Evolutionary conservation across 1,140 invertebrate genomes (phyloP).

Genomic region (Teleogryllus occipitalis): DNA sequence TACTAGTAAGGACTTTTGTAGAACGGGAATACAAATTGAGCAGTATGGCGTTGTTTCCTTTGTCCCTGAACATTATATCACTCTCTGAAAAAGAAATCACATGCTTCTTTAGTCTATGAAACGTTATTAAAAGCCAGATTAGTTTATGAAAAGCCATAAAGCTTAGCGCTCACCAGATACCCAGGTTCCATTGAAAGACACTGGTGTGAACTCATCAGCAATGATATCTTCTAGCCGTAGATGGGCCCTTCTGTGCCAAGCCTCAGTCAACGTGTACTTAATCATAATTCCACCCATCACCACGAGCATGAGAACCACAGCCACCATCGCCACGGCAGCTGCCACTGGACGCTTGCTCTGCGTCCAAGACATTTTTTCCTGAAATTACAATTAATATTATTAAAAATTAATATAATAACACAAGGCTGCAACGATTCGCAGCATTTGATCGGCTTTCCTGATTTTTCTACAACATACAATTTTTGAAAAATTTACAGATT

Average conservation of each 20-base stretch:
- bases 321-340: neutral
- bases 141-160: neutral
- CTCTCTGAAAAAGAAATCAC: neutral
- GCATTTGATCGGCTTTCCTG: no score
- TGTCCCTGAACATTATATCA: neutral
- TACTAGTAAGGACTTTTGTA: neutral
- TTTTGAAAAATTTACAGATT: no score
- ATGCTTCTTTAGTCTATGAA: neutral
- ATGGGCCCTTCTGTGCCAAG: neutral
- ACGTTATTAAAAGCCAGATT: neutral
- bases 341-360: neutral
- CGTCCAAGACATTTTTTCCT: neutral
- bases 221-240: neutral
- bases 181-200: neutral
- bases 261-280: neutral
- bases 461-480: no score
- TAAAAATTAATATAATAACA: no score
- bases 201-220: neutral
- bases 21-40: neutral
- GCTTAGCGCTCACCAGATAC: neutral
- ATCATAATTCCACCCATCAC: neutral
- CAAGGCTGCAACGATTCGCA: no score
- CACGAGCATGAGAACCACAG: neutral
- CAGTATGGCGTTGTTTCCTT: neutral
- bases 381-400: neutral